Evolutionary conservation across 2,113 vertebrate species (phyloP), one percentile per base, ranked within the genome.

Genomic region (Poeciliopsis turrubarensis): DNA sequence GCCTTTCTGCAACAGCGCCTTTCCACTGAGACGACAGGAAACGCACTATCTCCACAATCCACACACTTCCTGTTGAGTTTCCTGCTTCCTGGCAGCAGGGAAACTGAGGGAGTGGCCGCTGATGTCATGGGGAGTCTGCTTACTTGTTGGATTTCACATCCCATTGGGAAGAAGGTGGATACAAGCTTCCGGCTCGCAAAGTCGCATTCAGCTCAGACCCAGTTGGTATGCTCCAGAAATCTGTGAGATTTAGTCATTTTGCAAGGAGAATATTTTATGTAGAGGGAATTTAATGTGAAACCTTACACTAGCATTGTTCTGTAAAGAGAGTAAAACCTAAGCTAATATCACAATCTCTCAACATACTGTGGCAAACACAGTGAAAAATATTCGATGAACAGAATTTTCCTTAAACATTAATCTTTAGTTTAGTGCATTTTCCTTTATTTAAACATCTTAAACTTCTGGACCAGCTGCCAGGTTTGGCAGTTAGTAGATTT

Each of bases 31-130:
- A 78, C 70, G 61, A 60, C 82, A 87, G 90, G 89, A 92, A 91
- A 85, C 71, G 30, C 81, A 77, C 82, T 87, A 92, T 93, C 92
- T 84, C 69, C 79, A 62, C 71, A 77, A 83, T 89, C 62, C 89
- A 92, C 80, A 86, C 88, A 87, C 90, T 91, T 93, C 92, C 92
- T 34, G 81, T 17, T 14, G 17, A 15, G 75, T 72, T 88, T 92
- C 91, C 91, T 84, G 90, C 86, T 93, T 92, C 90, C 92, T 76
- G 71, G 34, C 72, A 11, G 76, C 54, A 15, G 65, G 77, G 68
- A 77, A 78, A 77, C 9, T 65, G 30, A 70, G 73, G 82, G 87
- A 74, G 84, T 32, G 70, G 86, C 30, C 27, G 14, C 75, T 88
- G 82, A 87, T 83, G 82, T 89, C 87, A 91, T 60, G 3, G 44